Percentiles rank a stretch among this genome's conserved stretches.
Conservation (phyloP, 2,797 vertebrate species). For the Coendou prehensilis region DNA sequence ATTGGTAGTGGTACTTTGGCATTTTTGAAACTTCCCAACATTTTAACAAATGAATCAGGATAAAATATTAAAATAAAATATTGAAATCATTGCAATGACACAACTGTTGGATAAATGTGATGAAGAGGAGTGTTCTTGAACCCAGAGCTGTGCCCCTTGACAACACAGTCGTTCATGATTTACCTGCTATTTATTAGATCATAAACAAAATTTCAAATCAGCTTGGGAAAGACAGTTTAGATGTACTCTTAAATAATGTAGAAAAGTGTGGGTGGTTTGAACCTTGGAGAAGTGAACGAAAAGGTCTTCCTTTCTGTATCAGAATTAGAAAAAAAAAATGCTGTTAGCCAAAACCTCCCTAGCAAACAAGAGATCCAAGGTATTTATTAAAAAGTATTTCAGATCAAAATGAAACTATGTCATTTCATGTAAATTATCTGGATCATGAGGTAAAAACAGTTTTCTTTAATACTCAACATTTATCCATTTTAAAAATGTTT, state of each 20-base stretch:
- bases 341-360: not conserved
- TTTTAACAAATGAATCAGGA: not conserved
- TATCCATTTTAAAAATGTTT: not conserved
- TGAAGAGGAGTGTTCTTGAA: not conserved
- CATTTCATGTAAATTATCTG: not conserved
- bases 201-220: not conserved
- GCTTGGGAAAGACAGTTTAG: not conserved
- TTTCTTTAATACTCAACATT: not conserved
- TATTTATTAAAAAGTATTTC: not conserved
- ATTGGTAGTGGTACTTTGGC: not conserved
- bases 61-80: slow-evolving; percentile 23
- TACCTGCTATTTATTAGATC: not conserved
- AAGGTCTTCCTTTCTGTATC: slow-evolving; percentile 2
- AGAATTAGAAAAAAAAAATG: slow-evolving; percentile 50
- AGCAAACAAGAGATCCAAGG: not conserved
- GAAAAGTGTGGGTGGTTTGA: slow-evolving; percentile 12
- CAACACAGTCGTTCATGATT: not conserved
- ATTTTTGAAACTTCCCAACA: not conserved
- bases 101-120: rapidly evolving
- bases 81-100: not conserved
- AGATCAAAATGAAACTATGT: not conserved
- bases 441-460: not conserved
- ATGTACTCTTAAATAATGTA: slow-evolving; percentile 13
- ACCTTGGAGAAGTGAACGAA: slow-evolving; percentile 16
- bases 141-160: not conserved